Conservation (phyloP, 2,888 invertebrate genomes). For the Chalcosyrphus nemorum region DNA sequence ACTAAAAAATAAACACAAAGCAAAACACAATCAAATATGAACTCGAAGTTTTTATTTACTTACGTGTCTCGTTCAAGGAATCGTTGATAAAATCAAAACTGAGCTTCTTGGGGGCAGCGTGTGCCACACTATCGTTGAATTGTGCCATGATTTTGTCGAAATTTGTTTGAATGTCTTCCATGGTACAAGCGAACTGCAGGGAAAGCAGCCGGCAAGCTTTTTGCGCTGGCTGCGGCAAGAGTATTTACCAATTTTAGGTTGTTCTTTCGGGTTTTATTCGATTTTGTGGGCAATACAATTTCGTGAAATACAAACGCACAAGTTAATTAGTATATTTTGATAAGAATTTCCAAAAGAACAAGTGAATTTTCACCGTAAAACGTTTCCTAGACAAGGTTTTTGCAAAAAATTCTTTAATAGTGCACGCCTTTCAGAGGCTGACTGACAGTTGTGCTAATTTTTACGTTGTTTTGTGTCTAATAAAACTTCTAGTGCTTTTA, state of each 20-base stretch:
- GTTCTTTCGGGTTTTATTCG: not conserved
- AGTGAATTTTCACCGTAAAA: not conserved
- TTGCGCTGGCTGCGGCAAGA: not conserved
- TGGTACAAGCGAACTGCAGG: constrained; percentile 55
- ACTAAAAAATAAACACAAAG: constrained; percentile 71
- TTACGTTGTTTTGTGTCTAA: not conserved
- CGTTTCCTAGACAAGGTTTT: not conserved
- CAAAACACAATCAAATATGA: not conserved
- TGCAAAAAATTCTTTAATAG: not conserved
- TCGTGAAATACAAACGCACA: not conserved
- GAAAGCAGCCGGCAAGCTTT: constrained; percentile 17
- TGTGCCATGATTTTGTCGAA: constrained; percentile 80
- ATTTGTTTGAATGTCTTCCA: constrained; percentile 81
- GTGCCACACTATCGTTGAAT: constrained; percentile 79
- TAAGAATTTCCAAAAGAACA: not conserved
- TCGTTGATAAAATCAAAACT: constrained; percentile 78
- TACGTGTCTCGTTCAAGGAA: constrained; percentile 76
- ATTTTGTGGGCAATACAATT: too few relatives aligned
- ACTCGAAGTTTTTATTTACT: constrained; percentile 44
- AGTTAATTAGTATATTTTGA: not conserved
- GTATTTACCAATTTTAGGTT: not conserved
- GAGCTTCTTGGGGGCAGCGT: constrained; percentile 80
- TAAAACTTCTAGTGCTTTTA: not conserved
- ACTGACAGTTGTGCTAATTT: not conserved
- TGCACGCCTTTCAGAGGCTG: constrained; percentile 20